Conservation (phyloP, 2,888 invertebrate genomes). For the Dicycla oo region DNA sequence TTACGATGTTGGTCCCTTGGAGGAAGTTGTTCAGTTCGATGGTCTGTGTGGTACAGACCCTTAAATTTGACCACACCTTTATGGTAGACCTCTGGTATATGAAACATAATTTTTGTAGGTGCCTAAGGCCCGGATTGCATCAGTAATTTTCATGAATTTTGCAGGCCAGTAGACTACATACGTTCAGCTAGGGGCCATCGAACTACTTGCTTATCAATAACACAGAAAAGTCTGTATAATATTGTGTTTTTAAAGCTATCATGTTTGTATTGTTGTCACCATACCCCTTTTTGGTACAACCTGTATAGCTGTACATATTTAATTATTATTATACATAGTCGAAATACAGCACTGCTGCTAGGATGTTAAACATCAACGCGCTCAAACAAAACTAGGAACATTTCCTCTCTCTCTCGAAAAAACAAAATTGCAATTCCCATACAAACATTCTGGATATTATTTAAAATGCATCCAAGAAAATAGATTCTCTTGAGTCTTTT, state of each 20-base stretch:
- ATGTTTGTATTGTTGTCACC: neutral
- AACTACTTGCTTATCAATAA: neutral
- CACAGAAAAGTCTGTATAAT: neutral
- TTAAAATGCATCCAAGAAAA: conserved; percentile 51
- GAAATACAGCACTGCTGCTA: neutral
- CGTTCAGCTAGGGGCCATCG: neutral
- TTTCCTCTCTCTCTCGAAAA: neutral
- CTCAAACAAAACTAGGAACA: neutral
- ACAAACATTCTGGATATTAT: conserved; percentile 32
- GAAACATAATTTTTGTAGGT: too few species aligned
- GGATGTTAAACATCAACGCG: neutral
- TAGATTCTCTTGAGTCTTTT: conserved; percentile 14
- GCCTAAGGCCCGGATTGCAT: neutral
- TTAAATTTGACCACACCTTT: too few species aligned
- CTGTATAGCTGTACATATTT: too few species aligned
- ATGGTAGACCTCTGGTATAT: too few species aligned
- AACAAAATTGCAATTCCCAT: conserved; percentile 30
- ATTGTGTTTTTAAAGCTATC: neutral
- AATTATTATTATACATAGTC: neutral
- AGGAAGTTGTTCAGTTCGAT: too few species aligned
- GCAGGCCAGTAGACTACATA: neutral
- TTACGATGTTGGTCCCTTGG: too few species aligned
- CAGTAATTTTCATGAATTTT: neutral
- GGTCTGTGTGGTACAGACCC: too few species aligned
- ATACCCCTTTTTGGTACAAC: too few species aligned